Base-by-base conservation (phyloP, 2,888 invertebrate species). In the Rotaria socialis region DNA sequence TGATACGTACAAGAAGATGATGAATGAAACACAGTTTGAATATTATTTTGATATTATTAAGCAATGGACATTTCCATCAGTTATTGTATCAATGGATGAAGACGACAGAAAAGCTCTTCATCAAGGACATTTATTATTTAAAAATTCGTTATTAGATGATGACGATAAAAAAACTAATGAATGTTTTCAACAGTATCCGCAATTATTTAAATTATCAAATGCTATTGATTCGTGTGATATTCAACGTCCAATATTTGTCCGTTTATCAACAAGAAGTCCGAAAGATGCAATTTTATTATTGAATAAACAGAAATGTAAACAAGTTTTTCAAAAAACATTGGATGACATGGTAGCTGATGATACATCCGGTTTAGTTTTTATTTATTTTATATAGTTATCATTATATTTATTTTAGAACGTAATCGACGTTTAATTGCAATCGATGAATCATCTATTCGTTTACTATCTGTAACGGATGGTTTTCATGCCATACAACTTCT, bases 211-310 rank as follows among this genome's bases (percentile, higher is more conserved):
- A 80, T 35, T 80, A 47, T 41, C 47, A 7, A n/a, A 43, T 47
- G 24, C 3, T 10, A 80, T 80, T 10, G 47, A 80, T 80, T n/a
- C 22, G 2, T 80, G 43, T 47, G n/a, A n/a, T 80, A 47, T 80
- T 11, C 24, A 47, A 47, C 43, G 24, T 24, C 80, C 80, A n/a
- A 47, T 80, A 19, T 80, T 80, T 80, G 47, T 80, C 5, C 80
- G 80, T 47, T 80, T 80, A 47, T 80, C 80, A 43, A 80, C 80
- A 47, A 5, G 80, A 80, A 80, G 80, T 80, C 80, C 80, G 24
- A 80, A 80, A 80, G 80, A 80, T 80, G 80, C 80, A 0, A 19
- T 43, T 5, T 47, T 80, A 43, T 14, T 80, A 10, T 80, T 80
- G 24, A 67, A 67, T 67, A 80, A 24, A 80, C n/a, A 80, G 0